Evolutionary conservation across 2,113 vertebrate genomes (phyloP), one percentile per base, ranked within the genome.

Genomic region (Halcyon senegalensis): DNA sequence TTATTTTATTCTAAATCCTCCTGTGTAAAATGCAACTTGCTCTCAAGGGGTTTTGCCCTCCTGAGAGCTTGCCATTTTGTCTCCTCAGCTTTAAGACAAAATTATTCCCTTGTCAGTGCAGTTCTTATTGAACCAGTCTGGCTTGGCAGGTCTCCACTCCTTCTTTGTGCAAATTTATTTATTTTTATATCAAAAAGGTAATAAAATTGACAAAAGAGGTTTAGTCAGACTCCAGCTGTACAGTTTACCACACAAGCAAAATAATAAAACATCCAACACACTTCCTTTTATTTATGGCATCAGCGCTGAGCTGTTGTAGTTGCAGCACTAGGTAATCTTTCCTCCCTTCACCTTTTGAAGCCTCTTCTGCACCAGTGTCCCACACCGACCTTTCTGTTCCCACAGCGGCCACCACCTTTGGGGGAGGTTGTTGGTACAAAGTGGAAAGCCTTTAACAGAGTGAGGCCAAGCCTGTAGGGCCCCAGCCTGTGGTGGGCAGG

Each of bases 51-150:
- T 15, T 92, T 79, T 84, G 46, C 76, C 7, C 27, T 69, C 31
- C 64, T 70, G 46, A 86, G 76, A 94, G 37, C 16, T 84, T 41
- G 27, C 14, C 0, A 2, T 56, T 93, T 86, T 60, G 64, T 88
- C 41, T 37, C 17, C 58, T 95, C 76, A 67, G 51, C 81, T 97
- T 89, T 69, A 86, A 68, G 79, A 84, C 31, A 80, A 83, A 87
- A 86, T 79, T 84, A 90, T 82, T 97, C 91, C 93, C 76, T 94
- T 95, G 92, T 78, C 59, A 83, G 48, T 77, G 16, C 37, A 91
- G 84, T 46, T 96, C 95, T 93, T 74, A 89, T 55, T 72, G 75
- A 77, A 97, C 63, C 78, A 93, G 92, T 96, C 97, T 98, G 96
- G 87, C 87, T 94, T 95, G 92, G 94, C 31, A 76, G 20, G 11